phyloP scores from a whole-genome alignment of 2,113 vertebrate genomes.

The Platysteira castanea region DNA sequence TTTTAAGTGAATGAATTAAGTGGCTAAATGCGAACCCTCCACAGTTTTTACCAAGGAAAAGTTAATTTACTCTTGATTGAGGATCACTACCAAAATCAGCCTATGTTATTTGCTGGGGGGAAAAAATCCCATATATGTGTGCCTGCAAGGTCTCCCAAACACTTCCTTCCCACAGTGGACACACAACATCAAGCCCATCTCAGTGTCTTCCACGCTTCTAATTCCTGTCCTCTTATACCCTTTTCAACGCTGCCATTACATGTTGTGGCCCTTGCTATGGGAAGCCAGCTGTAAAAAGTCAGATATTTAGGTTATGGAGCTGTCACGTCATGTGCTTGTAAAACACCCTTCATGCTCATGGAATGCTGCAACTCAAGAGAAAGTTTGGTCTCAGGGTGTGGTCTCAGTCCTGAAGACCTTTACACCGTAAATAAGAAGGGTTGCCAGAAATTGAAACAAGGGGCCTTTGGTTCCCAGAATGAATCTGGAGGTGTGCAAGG shows the following conservation, averaged over 20 bases:
- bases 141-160: background rate
- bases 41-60: conserved; percentile 1
- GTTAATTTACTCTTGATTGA: background rate
- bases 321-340: background rate
- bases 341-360: background rate
- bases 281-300: background rate
- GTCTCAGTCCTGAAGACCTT: background rate
- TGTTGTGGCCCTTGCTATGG: background rate
- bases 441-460: background rate
- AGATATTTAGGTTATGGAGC: background rate
- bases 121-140: background rate
- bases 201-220: background rate
- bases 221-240: background rate
- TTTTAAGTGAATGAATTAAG: background rate
- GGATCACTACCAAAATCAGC: background rate
- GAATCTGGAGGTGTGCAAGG: background rate
- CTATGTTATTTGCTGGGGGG: background rate
- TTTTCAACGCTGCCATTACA: background rate
- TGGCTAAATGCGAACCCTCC: background rate
- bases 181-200: background rate
- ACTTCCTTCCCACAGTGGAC: background rate
- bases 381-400: background rate
- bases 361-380: background rate
- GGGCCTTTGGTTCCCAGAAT: background rate
- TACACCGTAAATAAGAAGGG: background rate